These are phyloP conservation scores for Microctenopoma stevenorrisi DNA, from an alignment of 2,797 vertebrate genomes.

Conservation along the genomic window DNA sequence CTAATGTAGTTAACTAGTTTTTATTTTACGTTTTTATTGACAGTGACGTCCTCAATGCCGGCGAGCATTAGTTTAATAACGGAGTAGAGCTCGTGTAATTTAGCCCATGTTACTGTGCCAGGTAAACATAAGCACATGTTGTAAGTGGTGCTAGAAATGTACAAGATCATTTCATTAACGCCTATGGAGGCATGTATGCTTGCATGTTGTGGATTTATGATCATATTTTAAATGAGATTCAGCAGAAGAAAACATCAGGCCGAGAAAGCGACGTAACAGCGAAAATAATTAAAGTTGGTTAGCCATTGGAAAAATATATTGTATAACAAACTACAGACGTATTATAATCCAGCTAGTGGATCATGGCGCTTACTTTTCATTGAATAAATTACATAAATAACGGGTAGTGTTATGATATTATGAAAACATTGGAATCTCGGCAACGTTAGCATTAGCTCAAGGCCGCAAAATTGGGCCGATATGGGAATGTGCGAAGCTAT, in stretches of 20 bases:
- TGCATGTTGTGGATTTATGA: rapidly evolving
- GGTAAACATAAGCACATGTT: not conserved
- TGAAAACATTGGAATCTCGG: no score
- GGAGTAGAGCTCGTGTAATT: not conserved
- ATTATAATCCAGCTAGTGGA: not conserved
- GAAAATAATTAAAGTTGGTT: not conserved
- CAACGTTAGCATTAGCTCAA: conserved; percentile 59
- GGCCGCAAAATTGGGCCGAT: conserved; percentile 64
- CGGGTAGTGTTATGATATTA: no score
- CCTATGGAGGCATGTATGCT: not conserved
- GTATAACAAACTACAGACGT: not conserved
- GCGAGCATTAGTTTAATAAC: not conserved
- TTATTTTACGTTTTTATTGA: not conserved
- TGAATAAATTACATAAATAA: no score
- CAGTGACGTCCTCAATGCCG: not conserved
- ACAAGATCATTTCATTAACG: not conserved
- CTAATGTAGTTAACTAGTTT: not conserved
- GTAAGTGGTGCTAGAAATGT: not conserved
- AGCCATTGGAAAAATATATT: not conserved
- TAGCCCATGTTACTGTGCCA: not conserved
- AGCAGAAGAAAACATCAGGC: no score
- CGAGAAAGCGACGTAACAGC: not conserved
- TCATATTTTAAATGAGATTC: not conserved
- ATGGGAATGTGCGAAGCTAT: conserved; percentile 20
- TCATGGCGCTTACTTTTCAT: rapidly evolving